Conservation (phyloP, 2,888 invertebrate species). For the Endomychus coccineus region DNA sequence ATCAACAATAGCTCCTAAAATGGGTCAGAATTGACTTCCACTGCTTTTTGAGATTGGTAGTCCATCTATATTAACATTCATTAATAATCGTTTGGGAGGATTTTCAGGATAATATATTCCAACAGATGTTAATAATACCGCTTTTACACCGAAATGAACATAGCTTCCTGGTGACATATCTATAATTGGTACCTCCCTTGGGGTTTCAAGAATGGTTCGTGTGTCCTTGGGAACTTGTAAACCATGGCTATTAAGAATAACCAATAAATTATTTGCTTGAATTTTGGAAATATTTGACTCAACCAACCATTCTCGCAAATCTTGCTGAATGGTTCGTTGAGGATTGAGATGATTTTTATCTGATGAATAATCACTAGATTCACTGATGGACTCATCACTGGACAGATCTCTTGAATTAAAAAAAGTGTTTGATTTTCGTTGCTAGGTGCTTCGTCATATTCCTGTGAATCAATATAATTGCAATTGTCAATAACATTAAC, state of each 20-base stretch:
- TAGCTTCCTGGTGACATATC: background rate
- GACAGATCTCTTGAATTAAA: too few species aligned
- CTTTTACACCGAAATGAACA: conserved; percentile 3
- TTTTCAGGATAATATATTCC: background rate
- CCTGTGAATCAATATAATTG: background rate
- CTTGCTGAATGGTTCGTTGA: conserved; percentile 2
- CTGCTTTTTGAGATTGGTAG: conserved; percentile 3
- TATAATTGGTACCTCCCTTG: background rate
- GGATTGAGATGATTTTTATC: too few species aligned
- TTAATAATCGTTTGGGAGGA: background rate
- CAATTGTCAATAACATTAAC: background rate
- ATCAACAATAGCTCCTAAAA: background rate
- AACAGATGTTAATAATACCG: background rate
- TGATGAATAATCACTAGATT: conserved; percentile 1
- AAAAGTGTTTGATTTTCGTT: too few species aligned
- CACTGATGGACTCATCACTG: too few species aligned
- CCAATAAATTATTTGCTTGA: conserved; percentile 4
- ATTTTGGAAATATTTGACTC: conserved; percentile 3
- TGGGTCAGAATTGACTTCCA: conserved; percentile 7
- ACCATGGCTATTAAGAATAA: conserved; percentile 3
- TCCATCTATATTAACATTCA: conserved; percentile 7
- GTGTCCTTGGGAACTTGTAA: conserved; percentile 4
- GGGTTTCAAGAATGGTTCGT: conserved; percentile 2
- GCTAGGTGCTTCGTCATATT: background rate
- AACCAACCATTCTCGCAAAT: conserved; percentile 4